Base-by-base conservation (phyloP, 2,113 vertebrate species). In the Phyllostomus hastatus region DNA sequence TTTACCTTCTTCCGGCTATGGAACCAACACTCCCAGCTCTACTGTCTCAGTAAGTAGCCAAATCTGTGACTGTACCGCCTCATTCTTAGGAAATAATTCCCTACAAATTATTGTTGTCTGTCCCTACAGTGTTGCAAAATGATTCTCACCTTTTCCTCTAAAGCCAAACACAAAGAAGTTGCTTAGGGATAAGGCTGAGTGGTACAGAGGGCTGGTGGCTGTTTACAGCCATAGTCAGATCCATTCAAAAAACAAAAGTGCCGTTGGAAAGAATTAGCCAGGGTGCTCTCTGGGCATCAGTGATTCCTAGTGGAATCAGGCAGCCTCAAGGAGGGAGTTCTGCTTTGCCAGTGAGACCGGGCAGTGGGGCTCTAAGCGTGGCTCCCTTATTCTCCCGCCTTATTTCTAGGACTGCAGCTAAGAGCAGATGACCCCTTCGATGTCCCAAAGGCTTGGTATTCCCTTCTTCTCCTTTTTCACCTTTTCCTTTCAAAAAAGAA, bases 1-100 rank as follows among this genome's bases (percentile, higher is more conserved):
- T 69, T 97, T 99, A 86, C 99, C 99, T 31, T 99, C 99, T 0
- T 99, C 99, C 64, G 99, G 99, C 31, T 99, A 99, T 98, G 99
- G 99, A 97, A 99, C 99, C 97, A 99, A 99, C 98, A 99, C 99
- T 80, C 99, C 99, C 96, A 99, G 99, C 97, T 99, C 99, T 87
- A 99, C 99, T 24, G 99, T 99, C 98, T 99, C 99, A 92, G 99
- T 99, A 99, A 99, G 99, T 99, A 97, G 17, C 33, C 70, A 94
- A 31, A 93, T 91, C 95, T 96, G 15, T 94, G n/a, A 24, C 38
- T 10, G 0, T 64, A 31, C 19, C 15, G 70, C 79, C 35, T 91
- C 6, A 46, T 16, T 33, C 50, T 16, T 14, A 81, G 31, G 26
- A 94, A 75, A 41, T 90, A 64, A 73, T 92, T 90, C 9, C 17